These are phyloP conservation scores for Parasteatoda lunata DNA, from an alignment of 2,888 invertebrate genomes.

Conservation along the genomic window DNA sequence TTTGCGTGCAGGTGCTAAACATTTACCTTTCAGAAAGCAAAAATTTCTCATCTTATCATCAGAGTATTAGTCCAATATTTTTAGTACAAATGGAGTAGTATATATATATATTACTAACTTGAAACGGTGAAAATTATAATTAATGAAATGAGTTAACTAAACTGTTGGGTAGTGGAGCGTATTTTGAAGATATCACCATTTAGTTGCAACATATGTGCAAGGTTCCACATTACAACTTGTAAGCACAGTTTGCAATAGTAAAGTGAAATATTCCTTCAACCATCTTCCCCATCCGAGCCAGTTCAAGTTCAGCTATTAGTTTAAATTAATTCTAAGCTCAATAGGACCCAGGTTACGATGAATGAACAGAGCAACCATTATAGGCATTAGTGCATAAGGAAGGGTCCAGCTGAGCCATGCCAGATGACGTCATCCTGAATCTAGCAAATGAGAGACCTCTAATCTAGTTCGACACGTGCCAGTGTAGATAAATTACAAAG, in stretches of 20 bases:
- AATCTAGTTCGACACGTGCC: conserved; percentile 56
- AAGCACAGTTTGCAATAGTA: neutral
- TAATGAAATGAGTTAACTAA: too few relatives aligned
- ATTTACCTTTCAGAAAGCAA: too few relatives aligned
- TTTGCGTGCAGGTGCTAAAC: too few relatives aligned
- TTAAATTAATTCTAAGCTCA: conserved; percentile 66
- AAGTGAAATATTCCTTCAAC: conserved; percentile 18
- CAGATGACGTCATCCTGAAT: conserved; percentile 59
- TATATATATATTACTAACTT: too few relatives aligned
- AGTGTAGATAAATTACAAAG: conserved; percentile 38
- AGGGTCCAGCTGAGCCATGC: conserved; percentile 62
- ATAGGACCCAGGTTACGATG: conserved; percentile 41
- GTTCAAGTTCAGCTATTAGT: conserved; percentile 46
- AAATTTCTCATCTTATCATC: too few relatives aligned
- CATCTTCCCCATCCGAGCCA: conserved; percentile 25
- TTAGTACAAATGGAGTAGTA: too few relatives aligned
- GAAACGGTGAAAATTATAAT: too few relatives aligned
- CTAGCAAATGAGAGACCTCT: conserved; percentile 61
- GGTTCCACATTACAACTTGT: too few relatives aligned
- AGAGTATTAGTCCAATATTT: too few relatives aligned
- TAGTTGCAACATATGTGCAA: too few relatives aligned
- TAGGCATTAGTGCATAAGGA: conserved; percentile 57
- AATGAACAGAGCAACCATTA: conserved; percentile 62
- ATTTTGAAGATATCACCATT: too few relatives aligned
- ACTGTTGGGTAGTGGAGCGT: too few relatives aligned